Base-by-base conservation (phyloP, 2,888 invertebrate species). In the Oconnorella tubifera region DNA sequence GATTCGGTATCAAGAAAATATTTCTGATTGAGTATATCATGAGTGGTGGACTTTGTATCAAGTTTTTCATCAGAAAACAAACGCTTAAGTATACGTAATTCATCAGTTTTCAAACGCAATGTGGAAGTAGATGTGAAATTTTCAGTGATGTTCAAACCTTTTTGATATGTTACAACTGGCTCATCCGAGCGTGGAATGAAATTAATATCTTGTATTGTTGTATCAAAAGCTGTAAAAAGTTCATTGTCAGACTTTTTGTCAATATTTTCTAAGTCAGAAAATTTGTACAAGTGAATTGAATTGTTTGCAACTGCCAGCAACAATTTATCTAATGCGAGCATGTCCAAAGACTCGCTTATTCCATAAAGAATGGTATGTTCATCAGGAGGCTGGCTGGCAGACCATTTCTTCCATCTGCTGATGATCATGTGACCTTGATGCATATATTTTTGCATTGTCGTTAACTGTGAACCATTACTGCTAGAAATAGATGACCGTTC, bases 161-260 rank as follows among this genome's bases (percentile, higher is more conserved):
- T 25, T 6, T 25, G 53, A 51, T 51, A 51, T 6, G 53, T 51
- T 1, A 60, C 49, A n/a, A 67, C 32, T 4, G 57, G 56, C 19
- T 58, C 53, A 51, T 68, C 68, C 1, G 67, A 59, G 6, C 65
- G 62, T 2, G 67, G 67, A 27, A 67, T 25, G 58, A 69, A 69
- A 19, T 51, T 31, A 14, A 69, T 29, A 40, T 56, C 19, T 51
- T 59, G 28, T 10, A 51, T 33, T 29, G 3, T 27, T 3, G 50
- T 27, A n/a, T 48, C 31, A 29, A 19, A 25, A 23, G 31, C n/a
- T 28, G 50, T 28, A 50, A 60, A 60, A 19, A 19, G 14, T 6
- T 51, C 53, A 6, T 29, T 14, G n/a, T 28, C 50, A 14, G 19
- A 10, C 1, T 27, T 25, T 6, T 19, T 40, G 10, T 27, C 29